Evolutionary conservation across 35 echinoderm and acorn worm genomes (phyloP).

Genomic region (Apostichopus parvimensis): DNA sequence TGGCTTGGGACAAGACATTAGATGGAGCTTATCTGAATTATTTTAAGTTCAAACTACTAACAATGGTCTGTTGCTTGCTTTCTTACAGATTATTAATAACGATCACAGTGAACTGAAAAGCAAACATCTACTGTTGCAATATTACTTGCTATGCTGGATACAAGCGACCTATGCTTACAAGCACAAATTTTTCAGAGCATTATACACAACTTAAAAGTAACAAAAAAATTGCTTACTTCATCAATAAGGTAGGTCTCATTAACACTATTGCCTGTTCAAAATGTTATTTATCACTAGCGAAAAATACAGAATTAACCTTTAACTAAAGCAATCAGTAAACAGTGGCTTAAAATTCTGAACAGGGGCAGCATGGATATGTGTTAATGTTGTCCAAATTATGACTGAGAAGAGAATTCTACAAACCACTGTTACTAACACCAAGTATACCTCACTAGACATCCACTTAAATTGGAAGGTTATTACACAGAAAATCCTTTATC

Average conservation of each 20-base stretch:
- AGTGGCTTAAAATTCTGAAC: neutral
- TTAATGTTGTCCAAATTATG: neutral
- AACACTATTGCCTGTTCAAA: neutral
- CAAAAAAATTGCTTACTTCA: neutral
- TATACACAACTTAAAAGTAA: neutral
- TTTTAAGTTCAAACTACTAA: neutral
- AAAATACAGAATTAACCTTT: neutral
- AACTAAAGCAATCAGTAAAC: neutral
- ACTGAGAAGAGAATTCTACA: neutral
- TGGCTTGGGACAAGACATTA: neutral
- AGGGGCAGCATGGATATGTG: neutral
- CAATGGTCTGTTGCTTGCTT: neutral
- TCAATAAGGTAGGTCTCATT: neutral
- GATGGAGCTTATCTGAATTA: neutral
- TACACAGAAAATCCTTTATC: neutral
- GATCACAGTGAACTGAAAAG: neutral
- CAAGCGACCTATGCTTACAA: conserved; percentile 18
- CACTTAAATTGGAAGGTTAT: neutral
- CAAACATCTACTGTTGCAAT: conserved; percentile 13
- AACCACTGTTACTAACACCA: neutral
- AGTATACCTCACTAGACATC: neutral
- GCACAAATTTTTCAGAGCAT: conserved; percentile 42
- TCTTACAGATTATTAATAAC: neutral
- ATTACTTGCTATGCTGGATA: conserved; percentile 45
- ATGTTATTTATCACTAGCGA: neutral